phyloP scores from a whole-genome alignment of 2,797 vertebrate genomes.

The Poeciliopsis presidionis region DNA sequence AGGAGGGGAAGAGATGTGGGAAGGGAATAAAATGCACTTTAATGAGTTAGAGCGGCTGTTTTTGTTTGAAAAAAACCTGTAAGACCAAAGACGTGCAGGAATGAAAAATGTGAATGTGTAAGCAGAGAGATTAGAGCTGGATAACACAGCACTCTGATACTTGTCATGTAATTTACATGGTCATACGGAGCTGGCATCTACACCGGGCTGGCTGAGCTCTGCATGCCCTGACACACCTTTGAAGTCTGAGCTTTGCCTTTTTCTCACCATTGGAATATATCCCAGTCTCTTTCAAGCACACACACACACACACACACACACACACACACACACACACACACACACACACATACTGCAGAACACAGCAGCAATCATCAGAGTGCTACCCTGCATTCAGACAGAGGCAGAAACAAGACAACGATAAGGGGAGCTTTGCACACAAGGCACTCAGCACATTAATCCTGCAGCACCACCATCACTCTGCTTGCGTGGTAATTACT shows the following conservation, averaged over 20 bases:
- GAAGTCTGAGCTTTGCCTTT: conserved; percentile 68
- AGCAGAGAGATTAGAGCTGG: conserved; percentile 30
- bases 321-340: too few species aligned
- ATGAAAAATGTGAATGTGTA: conserved; percentile 21
- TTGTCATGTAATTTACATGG: conserved; percentile 65
- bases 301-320: background rate
- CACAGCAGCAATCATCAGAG: conserved; percentile 40
- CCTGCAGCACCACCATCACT: conserved; percentile 52
- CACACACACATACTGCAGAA: conserved; percentile 2
- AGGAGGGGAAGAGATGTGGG: conserved; percentile 32
- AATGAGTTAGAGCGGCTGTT: conserved; percentile 31
- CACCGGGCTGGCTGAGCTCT: conserved; percentile 34
- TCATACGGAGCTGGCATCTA: conserved; percentile 51
- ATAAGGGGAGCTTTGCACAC: background rate
- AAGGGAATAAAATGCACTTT: conserved; percentile 34
- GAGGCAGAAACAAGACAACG: conserved; percentile 32
- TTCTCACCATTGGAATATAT: conserved; percentile 59
- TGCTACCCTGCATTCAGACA: conserved; percentile 34
- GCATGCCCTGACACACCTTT: conserved; percentile 69
- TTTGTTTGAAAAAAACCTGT: conserved; percentile 15
- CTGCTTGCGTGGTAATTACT: conserved; percentile 32
- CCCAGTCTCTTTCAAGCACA: conserved; percentile 23
- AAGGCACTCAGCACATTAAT: conserved; percentile 45
- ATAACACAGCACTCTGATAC: conserved; percentile 32
- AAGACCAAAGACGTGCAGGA: background rate